Evolutionary conservation across 2,797 vertebrate species (phyloP).

Genomic region (Acipenser transmontanus): DNA sequence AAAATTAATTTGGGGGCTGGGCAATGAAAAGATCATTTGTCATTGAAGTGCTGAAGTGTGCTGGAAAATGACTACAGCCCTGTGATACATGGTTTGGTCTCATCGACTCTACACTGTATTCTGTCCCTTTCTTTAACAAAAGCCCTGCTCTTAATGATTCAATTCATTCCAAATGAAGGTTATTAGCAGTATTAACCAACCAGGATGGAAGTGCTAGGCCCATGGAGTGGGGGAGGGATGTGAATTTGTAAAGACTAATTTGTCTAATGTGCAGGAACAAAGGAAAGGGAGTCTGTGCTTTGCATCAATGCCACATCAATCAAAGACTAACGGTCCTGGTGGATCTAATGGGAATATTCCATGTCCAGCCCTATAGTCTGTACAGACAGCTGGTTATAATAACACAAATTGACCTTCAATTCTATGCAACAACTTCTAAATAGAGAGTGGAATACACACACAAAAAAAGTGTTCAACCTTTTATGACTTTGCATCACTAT

Average conservation of each 20-base stretch:
- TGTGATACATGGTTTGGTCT: slow-evolving; percentile 38
- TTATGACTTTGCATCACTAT: slow-evolving; percentile 1
- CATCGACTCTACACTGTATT: slow-evolving; percentile 28
- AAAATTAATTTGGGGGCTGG: slow-evolving; percentile 48
- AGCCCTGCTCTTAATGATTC: slow-evolving; percentile 30
- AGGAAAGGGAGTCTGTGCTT: slow-evolving; percentile 47
- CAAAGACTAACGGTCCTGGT: slow-evolving; percentile 61
- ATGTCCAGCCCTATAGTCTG: slow-evolving; percentile 41
- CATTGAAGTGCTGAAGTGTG: slow-evolving; percentile 29
- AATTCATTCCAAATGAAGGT: slow-evolving; percentile 33
- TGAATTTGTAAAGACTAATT: slow-evolving; percentile 71
- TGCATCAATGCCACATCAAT: slow-evolving; percentile 72
- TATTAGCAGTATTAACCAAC: slow-evolving; percentile 53
- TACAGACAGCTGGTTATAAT: slow-evolving; percentile 46
- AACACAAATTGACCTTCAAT: slow-evolving; percentile 45
- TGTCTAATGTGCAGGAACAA: slow-evolving; percentile 75
- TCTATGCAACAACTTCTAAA: slow-evolving; percentile 29
- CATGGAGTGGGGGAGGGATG: slow-evolving; percentile 25
- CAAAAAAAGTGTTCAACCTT: neutral
- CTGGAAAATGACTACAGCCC: slow-evolving; percentile 27
- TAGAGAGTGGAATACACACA: neutral
- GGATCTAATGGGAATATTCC: slow-evolving; percentile 59
- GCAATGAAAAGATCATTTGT: slow-evolving; percentile 51
- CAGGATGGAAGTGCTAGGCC: slow-evolving; percentile 26
- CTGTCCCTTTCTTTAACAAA: slow-evolving; percentile 37